Conservation (phyloP, 2,797 vertebrate genomes). For the Gallinago nigripennis region DNA sequence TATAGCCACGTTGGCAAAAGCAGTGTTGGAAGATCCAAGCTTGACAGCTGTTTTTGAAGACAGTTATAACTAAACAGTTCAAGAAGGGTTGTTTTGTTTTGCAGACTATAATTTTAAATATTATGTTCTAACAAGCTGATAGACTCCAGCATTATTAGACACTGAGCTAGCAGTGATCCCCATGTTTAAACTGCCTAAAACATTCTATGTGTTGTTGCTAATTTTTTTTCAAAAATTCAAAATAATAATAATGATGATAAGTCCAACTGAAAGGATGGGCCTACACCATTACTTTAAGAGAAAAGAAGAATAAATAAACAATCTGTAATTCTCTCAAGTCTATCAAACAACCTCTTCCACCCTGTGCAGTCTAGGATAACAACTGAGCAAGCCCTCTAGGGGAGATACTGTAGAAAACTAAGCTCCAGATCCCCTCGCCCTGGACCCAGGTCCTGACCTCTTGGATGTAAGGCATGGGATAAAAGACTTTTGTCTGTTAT, state of each 20-base stretch:
- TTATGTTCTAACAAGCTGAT: neutral
- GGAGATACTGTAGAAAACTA: neutral
- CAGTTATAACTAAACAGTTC: neutral
- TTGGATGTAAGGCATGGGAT: neutral
- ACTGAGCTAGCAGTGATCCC: neutral
- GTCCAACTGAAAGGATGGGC: neutral
- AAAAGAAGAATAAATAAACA: neutral
- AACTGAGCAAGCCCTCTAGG: neutral
- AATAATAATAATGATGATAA: neutral
- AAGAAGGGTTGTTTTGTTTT: neutral
- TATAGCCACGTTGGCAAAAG: neutral
- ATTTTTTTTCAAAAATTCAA: neutral
- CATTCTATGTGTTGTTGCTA: neutral
- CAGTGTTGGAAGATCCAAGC: neutral
- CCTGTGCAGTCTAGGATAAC: neutral
- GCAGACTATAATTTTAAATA: neutral
- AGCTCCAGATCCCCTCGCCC: neutral
- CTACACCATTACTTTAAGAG: neutral
- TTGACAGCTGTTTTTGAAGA: neutral
- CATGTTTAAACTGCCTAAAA: neutral
- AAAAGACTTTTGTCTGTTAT: neutral
- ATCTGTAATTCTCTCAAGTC: neutral
- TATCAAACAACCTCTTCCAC: neutral
- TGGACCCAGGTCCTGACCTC: neutral
- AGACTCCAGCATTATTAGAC: neutral